Conservation (phyloP, 2,888 invertebrate species). For the Panopea generosa region DNA sequence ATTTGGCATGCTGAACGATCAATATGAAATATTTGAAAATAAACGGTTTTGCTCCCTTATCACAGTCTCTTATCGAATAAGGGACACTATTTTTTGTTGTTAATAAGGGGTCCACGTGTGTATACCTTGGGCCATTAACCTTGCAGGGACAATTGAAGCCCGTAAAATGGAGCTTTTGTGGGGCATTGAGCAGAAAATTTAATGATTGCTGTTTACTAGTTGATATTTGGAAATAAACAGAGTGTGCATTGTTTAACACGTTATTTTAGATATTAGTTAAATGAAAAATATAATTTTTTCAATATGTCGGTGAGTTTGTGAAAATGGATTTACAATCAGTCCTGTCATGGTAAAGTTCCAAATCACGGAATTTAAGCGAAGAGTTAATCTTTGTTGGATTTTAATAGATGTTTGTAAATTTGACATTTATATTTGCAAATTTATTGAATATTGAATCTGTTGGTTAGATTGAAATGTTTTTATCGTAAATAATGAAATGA, state of each 20-base stretch:
- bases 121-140: slow-evolving; percentile 17
- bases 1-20: slow-evolving; percentile 6
- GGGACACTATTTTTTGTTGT: slow-evolving; percentile 7
- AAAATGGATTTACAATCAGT: too few species aligned
- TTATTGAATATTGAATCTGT: too few species aligned
- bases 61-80: slow-evolving; percentile 16
- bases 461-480: too few species aligned
- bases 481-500: too few species aligned
- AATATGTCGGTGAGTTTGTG: too few species aligned
- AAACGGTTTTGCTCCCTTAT: slow-evolving; percentile 28
- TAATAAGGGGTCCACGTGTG: too few species aligned
- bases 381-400: too few species aligned
- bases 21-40: slow-evolving; percentile 14
- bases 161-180: slow-evolving; percentile 22
- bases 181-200: slow-evolving; percentile 34
- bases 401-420: too few species aligned
- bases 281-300: slow-evolving; percentile 8
- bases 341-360: too few species aligned
- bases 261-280: neutral
- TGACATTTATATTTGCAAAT: too few species aligned
- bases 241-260: neutral
- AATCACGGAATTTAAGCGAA: too few species aligned
- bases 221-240: slow-evolving; percentile 10
- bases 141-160: slow-evolving; percentile 22
- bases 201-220: slow-evolving; percentile 12